These are phyloP conservation scores for Bugula neritina DNA, from an alignment of 2,888 invertebrate species.

Conservation along the genomic window DNA sequence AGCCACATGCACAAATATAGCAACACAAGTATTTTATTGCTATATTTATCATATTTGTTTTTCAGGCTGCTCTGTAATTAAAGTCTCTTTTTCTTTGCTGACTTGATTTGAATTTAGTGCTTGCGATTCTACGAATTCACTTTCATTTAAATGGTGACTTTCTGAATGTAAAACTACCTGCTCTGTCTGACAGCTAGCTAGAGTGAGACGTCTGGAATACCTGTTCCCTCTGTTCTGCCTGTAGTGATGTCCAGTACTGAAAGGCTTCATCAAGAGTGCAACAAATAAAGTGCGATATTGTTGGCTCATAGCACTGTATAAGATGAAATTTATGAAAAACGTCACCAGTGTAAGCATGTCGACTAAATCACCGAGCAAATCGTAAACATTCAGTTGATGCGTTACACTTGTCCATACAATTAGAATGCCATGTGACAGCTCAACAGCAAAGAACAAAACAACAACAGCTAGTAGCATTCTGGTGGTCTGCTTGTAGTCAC, in stretches of 20 bases:
- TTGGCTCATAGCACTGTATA: conserved; percentile 22
- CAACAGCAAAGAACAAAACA: not conserved
- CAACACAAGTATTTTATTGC: no score
- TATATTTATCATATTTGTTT: no score
- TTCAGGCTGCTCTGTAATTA: no score
- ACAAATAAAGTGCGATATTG: conserved; percentile 12
- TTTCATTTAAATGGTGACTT: not conserved
- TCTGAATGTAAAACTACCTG: not conserved
- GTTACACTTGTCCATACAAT: not conserved
- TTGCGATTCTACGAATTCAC: not conserved
- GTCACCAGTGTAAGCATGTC: conserved; percentile 7
- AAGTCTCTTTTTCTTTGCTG: no score
- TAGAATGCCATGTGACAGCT: conserved; percentile 19
- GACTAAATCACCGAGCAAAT: conserved; percentile 20
- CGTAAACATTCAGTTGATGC: not conserved
- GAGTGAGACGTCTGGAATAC: not conserved
- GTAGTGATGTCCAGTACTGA: not conserved
- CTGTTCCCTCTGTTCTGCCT: not conserved
- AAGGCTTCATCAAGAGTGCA: conserved; percentile 23
- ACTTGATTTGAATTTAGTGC: no score
- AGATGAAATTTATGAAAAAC: conserved; percentile 21
- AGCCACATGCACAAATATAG: no score
- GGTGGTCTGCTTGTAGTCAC: conserved; percentile 10
- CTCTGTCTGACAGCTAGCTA: not conserved
- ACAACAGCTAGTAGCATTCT: conserved; percentile 26